Percentiles rank a stretch among this genome's conserved stretches.
These are phyloP conservation scores for Ivindomyrus marchei DNA, from an alignment of 2,113 vertebrate genomes.

Conservation along the genomic window DNA sequence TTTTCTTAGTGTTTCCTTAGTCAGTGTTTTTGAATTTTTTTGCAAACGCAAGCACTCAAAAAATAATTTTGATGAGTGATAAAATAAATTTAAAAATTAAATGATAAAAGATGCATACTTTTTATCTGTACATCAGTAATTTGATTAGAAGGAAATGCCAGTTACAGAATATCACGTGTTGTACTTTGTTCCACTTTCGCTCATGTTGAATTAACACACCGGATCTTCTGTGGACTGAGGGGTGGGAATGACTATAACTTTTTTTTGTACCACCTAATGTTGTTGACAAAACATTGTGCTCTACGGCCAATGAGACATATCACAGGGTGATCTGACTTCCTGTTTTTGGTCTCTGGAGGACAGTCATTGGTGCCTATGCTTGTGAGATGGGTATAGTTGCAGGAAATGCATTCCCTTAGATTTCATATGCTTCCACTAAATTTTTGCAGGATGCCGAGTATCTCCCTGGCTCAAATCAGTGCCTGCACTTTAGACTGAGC, in stretches of 20 bases:
- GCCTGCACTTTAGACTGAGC: not conserved
- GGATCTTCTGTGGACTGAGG: not conserved
- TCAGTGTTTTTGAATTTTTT: not conserved
- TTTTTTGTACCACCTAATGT: not conserved
- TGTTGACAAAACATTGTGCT: not conserved
- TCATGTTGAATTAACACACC: not conserved
- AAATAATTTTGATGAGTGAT: not conserved
- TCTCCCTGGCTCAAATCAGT: not conserved
- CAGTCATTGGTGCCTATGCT: not conserved
- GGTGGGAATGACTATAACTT: not conserved
- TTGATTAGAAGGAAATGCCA: not conserved
- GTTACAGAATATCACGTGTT: not conserved
- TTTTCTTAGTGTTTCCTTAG: not conserved
- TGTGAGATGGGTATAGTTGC: not conserved
- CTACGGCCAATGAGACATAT: not conserved
- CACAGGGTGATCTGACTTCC: not conserved
- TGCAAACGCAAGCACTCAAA: not conserved
- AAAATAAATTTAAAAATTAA: not conserved
- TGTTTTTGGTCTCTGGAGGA: not conserved
- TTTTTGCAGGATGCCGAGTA: not conserved
- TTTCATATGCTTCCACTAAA: not conserved
- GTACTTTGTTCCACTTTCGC: not conserved
- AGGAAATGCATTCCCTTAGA: not conserved
- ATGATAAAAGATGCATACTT: not conserved
- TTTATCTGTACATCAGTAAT: not conserved